phyloP scores from a whole-genome alignment of 1,140 invertebrate species.

The Stratiolaelaps scimitus region DNA sequence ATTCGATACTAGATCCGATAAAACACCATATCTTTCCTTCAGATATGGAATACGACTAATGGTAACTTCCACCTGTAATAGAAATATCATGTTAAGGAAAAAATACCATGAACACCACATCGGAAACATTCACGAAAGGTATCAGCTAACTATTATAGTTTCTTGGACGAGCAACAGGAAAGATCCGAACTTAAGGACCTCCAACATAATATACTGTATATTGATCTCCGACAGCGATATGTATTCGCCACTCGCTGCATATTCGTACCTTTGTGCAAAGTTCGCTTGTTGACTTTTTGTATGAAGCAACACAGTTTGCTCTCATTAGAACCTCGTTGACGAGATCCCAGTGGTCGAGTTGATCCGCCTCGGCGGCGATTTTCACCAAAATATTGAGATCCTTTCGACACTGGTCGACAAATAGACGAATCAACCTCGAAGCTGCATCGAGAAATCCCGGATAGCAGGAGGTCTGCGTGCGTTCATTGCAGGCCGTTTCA shows the following conservation, averaged over 20 bases:
- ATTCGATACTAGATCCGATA: slow-evolving; percentile 16
- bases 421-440: neutral
- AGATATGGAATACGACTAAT: slow-evolving; percentile 19
- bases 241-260: too few species aligned
- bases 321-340: slow-evolving; percentile 11
- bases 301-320: slow-evolving; percentile 6
- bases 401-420: slow-evolving; percentile 9
- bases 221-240: too few species aligned
- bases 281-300: slow-evolving; percentile 1
- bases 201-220: too few species aligned
- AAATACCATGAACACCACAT: too few species aligned
- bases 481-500: slow-evolving; percentile 25
- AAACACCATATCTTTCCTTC: slow-evolving; percentile 11
- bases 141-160: too few species aligned
- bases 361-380: slow-evolving; percentile 6
- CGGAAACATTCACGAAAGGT: too few species aligned
- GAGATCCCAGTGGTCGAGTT: slow-evolving; percentile 8
- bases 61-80: slow-evolving; percentile 17
- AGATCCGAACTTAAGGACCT: too few species aligned
- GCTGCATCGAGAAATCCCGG: slow-evolving; percentile 20
- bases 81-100: too few species aligned
- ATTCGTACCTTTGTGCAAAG: slow-evolving; percentile 6
- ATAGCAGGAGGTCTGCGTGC: slow-evolving; percentile 9
- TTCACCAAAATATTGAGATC: neutral
- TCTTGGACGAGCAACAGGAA: too few species aligned